Percentiles rank a stretch among this genome's conserved stretches.
phyloP scores from a whole-genome alignment of 2,888 invertebrate genomes.

The Apamea anceps region DNA sequence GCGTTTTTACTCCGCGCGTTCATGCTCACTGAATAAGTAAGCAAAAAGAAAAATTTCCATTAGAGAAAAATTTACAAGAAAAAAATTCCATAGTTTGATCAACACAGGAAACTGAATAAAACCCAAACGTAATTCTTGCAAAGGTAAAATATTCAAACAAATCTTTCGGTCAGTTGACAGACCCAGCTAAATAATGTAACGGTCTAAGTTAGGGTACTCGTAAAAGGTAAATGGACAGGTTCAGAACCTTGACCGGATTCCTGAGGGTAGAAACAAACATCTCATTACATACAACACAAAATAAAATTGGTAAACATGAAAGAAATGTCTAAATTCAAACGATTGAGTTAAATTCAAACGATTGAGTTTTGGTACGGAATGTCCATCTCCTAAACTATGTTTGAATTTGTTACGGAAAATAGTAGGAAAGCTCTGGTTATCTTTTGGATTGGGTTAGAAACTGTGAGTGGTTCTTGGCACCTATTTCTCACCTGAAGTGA shows the following conservation, averaged over 20 bases:
- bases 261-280: slow-evolving; percentile 30
- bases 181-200: slow-evolving; percentile 51
- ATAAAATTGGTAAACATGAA: slow-evolving; percentile 34
- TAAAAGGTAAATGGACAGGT: slow-evolving; percentile 51
- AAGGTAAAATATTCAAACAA: slow-evolving; percentile 51
- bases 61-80: background rate
- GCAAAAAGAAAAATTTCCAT: background rate
- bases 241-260: slow-evolving; percentile 24
- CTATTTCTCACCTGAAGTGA: too few relatives aligned
- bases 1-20: background rate
- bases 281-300: slow-evolving; percentile 16
- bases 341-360: slow-evolving; percentile 9
- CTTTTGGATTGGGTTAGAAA: background rate
- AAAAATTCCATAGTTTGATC: background rate
- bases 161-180: slow-evolving; percentile 29
- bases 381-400: slow-evolving; percentile 3
- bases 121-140: slow-evolving; percentile 10
- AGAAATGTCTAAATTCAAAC: slow-evolving; percentile 14
- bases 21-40: background rate
- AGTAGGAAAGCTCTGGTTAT: background rate
- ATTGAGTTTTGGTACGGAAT: slow-evolving; percentile 8
- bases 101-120: slow-evolving; percentile 12
- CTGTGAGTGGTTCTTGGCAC: background rate
- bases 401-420: background rate
- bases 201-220: slow-evolving; percentile 16